Evolutionary conservation across 2,888 invertebrate species (phyloP).

Genomic region (Epirrhoe tristata): DNA sequence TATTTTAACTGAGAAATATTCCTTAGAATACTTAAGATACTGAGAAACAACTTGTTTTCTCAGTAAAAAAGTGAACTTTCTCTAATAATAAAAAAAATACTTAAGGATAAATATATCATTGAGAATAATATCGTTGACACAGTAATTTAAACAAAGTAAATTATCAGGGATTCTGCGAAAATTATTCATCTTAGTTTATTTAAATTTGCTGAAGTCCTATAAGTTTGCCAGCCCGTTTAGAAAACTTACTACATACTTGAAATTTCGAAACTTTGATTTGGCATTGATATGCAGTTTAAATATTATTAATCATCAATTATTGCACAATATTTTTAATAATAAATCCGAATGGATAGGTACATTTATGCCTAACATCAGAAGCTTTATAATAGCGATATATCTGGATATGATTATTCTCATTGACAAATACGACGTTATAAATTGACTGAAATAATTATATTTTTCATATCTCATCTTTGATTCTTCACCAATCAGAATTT

Average conservation of each 20-base stretch:
- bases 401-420: constrained; percentile 40
- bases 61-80: no score
- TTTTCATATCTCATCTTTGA: neutral
- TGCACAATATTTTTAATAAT: constrained; percentile 72
- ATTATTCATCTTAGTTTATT: neutral
- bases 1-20: neutral
- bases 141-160: neutral
- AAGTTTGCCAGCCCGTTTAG: constrained; percentile 28
- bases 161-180: neutral
- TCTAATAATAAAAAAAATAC: no score
- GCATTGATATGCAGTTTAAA: constrained; percentile 78
- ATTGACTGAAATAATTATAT: neutral
- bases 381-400: constrained; percentile 56
- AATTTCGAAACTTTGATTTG: constrained; percentile 73
- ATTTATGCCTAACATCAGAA: constrained; percentile 58
- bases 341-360: constrained; percentile 60
- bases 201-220: neutral
- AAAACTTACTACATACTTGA: constrained; percentile 42
- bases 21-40: neutral
- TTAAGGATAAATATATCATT: no score
- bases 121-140: neutral
- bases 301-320: constrained; percentile 71
- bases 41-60: neutral
- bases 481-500: neutral
- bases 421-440: constrained; percentile 27